phyloP scores from a whole-genome alignment of 2,113 vertebrate species.

The Pica pica region DNA sequence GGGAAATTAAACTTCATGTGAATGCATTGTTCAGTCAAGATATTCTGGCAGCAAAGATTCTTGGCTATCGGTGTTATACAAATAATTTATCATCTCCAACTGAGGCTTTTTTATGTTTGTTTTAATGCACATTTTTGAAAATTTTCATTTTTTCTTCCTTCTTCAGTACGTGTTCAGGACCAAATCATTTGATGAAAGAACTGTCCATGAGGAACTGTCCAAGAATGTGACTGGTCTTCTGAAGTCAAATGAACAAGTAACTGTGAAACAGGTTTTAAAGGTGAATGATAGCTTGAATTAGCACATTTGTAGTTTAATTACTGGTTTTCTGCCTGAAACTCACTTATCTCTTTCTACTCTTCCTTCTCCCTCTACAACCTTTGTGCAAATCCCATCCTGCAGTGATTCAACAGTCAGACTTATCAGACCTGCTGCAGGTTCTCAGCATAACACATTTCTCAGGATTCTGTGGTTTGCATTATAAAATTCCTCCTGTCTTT shows the following conservation, averaged over 20 bases:
- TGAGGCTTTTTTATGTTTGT: neutral
- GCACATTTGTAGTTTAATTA: neutral
- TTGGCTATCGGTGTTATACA: neutral
- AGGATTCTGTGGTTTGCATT: neutral
- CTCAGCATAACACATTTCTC: neutral
- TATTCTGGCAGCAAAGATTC: neutral
- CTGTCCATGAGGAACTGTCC: conserved; percentile 89
- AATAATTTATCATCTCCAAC: neutral
- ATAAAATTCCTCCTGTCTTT: neutral
- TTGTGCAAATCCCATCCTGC: neutral
- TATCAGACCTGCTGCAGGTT: neutral
- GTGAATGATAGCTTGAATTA: conserved; percentile 61
- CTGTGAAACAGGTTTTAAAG: conserved; percentile 89
- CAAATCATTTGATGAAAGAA: conserved; percentile 83
- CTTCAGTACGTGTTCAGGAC: conserved; percentile 92
- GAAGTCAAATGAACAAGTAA: conserved; percentile 86
- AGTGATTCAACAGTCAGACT: neutral
- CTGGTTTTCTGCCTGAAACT: neutral
- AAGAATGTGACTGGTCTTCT: conserved; percentile 89
- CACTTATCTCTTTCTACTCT: neutral
- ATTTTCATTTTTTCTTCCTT: neutral
- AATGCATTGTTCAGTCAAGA: neutral
- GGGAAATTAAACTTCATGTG: neutral
- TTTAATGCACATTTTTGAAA: neutral
- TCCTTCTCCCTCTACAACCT: neutral